Evolutionary conservation across 2,888 invertebrate genomes (phyloP), one percentile per base, ranked within the genome.

Genomic region (Andrena fulva): DNA sequence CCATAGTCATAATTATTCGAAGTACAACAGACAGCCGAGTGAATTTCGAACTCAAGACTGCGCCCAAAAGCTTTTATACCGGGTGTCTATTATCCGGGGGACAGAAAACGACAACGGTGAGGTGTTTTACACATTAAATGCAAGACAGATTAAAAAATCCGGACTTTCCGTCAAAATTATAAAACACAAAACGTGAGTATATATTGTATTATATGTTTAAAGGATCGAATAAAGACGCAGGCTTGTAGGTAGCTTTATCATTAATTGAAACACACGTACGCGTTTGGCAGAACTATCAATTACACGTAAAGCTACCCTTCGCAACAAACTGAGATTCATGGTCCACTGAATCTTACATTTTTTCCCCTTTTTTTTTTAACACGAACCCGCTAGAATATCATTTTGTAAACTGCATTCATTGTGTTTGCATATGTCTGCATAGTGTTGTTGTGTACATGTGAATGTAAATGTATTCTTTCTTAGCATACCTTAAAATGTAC

Each of bases 401-500:
- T 79, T 85, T 89, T 86, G 80, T 85, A 81, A 85, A 85, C 67
- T 84, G 85, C 80, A 78, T 87, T 70, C 83, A 79, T 81, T 56
- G 81, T 85, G 84, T 85, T 73, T 59, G 69, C 81, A 76, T 81
- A 82, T 89, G 84, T 88, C 66, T 89, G 87, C 77, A 74, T 84
- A 71, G 77, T 85, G 77, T 79, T 82, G 63, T 67, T 78, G 81
- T 85, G 89, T 89, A 89, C 85, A 88, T 83, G 89, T 86, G 86
- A 78, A 88, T 84, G 88, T 85, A 80, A 75, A 82, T 82, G 88
- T 84, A 71, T 86, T 80, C 67, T 74, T 80, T 83, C 86, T 87
- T 87, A 85, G 81, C 85, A 77, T 89, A 91, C 86, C 89, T 89
- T 91, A 90, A 89, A 89, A 91, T 85, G 86, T 89, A 92, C 91